Evolutionary conservation across 2,113 vertebrate genomes (phyloP), one percentile per base, ranked within the genome.

Genomic region (Archocentrus centrarchus): DNA sequence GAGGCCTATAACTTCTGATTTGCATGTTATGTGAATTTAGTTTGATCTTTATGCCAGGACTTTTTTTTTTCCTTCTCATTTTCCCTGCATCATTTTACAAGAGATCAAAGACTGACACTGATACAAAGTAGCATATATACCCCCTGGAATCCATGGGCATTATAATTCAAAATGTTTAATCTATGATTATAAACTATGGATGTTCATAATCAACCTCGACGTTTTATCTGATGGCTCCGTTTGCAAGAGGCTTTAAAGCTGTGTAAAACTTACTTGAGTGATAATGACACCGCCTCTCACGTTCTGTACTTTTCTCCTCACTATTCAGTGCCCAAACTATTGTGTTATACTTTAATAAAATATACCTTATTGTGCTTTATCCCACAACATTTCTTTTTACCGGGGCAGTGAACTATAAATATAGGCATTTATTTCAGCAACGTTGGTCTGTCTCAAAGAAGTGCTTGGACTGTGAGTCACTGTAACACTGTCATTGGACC

Each of bases 181-280:
- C 35, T 87, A 58, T 70, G 53, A 86, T 85, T 90, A 88, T 76
- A 90, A 83, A 83, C 62, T 75, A 86, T 86, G 75, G 81, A 82
- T 76, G 83, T 85, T 87, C 68, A 55, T 55, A 77, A 91, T 92
- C 79, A 92, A 81, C 87, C 75, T 81, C 84, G 86, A 81, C 85
- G 81, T 79, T 83, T 93, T 92, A 94, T 93, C 93, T 89, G 91
- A 94, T 92, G 82, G 66, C 59, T 89, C 64, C 1, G 27, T 91
- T 86, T 91, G 80, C 85, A 89, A 73, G 80, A 91, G 80, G 84
- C 86, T 93, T 92, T 90, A 93, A 91, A 89, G 85, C 79, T 84
- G 80, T 64, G 80, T 70, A 68, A 84, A 91, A 84, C 85, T 86
- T 63, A 81, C 83, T 88, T 88, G 60, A 88, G 66, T 80, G 85